Evolutionary conservation across 1,140 invertebrate genomes (phyloP).

Genomic region (Dendroctonus ponderosae): DNA sequence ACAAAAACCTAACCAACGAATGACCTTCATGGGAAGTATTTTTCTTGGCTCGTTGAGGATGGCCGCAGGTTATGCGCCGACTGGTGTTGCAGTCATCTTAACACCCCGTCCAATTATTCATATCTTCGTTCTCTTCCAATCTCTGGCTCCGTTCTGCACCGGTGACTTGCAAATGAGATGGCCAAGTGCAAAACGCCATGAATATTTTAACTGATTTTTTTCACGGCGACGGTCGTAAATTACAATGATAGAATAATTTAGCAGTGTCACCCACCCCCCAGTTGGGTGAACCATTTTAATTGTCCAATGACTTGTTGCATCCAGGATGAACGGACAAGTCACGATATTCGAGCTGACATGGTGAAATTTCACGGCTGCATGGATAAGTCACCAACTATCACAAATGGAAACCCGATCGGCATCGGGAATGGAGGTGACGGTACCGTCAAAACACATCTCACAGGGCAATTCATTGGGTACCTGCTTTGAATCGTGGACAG

Average conservation of each 20-base stretch:
- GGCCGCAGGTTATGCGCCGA: conserved; percentile 29
- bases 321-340: too few relatives aligned
- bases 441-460: conserved; percentile 30
- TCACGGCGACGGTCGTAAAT: conserved; percentile 12
- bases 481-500: conserved; percentile 7
- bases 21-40: conserved; percentile 34
- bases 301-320: too few relatives aligned
- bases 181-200: conserved; percentile 25
- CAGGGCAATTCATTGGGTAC: conserved; percentile 18
- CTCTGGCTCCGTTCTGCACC: conserved; percentile 10
- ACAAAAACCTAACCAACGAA: conserved; percentile 21
- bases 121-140: conserved; percentile 24
- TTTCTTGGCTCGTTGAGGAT: conserved; percentile 30
- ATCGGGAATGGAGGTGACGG: conserved; percentile 39
- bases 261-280: too few relatives aligned
- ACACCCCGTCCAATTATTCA: conserved; percentile 35
- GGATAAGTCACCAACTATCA: conserved; percentile 38
- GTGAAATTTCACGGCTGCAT: conserved; percentile 40
- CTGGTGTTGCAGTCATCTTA: conserved; percentile 31
- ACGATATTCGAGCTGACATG: conserved; percentile 20
- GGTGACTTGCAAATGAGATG: conserved; percentile 17
- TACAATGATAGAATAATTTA: conserved; percentile 23
- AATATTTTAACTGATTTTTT: conserved; percentile 34
- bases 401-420: conserved; percentile 40
- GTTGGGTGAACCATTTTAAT: too few relatives aligned